phyloP scores from a whole-genome alignment of 2,888 invertebrate species.

The Stenchaetothrips biformis region DNA sequence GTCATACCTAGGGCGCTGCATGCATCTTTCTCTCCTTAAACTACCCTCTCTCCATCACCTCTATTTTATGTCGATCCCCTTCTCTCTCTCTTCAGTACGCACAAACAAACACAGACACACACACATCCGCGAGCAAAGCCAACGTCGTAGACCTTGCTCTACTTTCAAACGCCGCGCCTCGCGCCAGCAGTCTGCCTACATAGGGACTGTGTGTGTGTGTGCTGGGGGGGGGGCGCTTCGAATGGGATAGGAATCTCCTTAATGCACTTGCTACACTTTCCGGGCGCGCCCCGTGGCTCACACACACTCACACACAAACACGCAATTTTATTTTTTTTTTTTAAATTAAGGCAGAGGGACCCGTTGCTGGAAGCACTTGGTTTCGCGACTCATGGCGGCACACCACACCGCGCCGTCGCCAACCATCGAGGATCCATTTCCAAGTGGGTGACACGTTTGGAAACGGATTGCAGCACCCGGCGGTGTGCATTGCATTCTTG shows the following conservation, averaged over 20 bases:
- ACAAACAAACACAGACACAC: neutral
- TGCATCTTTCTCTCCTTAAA: neutral
- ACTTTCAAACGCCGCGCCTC: neutral
- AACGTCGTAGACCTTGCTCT: slow-evolving; percentile 9
- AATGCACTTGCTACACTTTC: no score
- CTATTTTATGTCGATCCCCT: neutral
- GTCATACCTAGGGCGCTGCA: no score
- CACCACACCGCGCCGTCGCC: neutral
- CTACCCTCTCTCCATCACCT: neutral
- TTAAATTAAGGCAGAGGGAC: no score
- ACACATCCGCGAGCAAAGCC: neutral
- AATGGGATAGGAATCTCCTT: neutral
- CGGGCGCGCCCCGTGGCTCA: no score
- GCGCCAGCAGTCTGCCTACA: neutral
- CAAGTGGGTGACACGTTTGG: neutral
- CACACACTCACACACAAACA: no score
- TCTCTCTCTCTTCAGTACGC: neutral
- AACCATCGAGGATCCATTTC: neutral
- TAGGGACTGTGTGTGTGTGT: neutral
- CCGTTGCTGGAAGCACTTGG: no score
- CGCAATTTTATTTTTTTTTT: no score
- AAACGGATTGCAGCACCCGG: neutral
- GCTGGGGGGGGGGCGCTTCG: neutral
- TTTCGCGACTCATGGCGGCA: no score
- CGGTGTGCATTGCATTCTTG: neutral